Evolutionary conservation across 1,140 invertebrate genomes (phyloP).

Genomic region (Fopius arisanus): DNA sequence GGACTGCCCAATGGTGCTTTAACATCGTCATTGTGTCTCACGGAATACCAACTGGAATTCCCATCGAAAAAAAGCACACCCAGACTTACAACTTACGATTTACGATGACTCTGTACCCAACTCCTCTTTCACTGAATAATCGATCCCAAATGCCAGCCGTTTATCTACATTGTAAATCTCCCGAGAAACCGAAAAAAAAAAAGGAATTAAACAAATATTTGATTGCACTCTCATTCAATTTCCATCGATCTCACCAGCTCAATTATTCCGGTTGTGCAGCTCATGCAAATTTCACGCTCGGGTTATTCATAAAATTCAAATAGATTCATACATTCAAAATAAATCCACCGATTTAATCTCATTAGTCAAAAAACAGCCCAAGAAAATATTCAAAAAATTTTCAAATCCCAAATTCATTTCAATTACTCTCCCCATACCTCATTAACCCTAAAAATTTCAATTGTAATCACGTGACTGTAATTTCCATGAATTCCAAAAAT

Average conservation of each 20-base stretch:
- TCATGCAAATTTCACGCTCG: neutral
- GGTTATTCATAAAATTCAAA: constrained; percentile 26
- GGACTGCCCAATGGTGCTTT: neutral
- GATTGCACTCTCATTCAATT: constrained; percentile 5
- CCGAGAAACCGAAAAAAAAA: neutral
- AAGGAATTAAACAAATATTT: neutral
- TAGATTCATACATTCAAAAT: neutral
- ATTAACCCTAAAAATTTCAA: no score
- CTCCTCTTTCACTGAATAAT: constrained; percentile 17
- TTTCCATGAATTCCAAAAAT: no score
- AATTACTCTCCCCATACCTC: no score
- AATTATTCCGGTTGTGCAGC: neutral
- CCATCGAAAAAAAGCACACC: constrained; percentile 11
- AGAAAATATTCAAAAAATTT: neutral
- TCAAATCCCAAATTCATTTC: no score
- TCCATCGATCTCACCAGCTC: neutral
- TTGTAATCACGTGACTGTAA: no score
- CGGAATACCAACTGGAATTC: constrained; percentile 11
- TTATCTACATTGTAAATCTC: constrained; percentile 1
- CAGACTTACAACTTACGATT: constrained; percentile 23
- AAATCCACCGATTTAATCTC: neutral
- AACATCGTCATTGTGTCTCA: constrained; percentile 14
- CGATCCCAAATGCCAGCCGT: constrained; percentile 21
- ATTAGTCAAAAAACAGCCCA: neutral
- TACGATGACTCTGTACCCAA: constrained; percentile 33